phyloP scores from a whole-genome alignment of 2,797 vertebrate species.

The Phoebastria nigripes region DNA sequence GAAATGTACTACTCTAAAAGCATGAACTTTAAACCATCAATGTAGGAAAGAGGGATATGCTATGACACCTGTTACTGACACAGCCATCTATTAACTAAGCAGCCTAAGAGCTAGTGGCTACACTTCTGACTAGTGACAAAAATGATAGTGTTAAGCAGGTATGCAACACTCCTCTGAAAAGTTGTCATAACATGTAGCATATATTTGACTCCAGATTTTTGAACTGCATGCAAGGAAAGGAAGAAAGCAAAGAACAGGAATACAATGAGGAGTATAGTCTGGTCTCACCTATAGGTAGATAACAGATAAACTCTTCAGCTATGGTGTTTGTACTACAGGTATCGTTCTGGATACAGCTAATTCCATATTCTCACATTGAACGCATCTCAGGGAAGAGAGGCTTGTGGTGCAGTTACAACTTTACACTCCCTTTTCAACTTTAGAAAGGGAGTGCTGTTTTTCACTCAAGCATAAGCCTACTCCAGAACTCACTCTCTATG shows the following conservation, averaged over 20 bases:
- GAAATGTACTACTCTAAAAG: neutral
- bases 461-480: neutral
- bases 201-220: neutral
- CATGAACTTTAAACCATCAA: neutral
- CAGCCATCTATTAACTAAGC: neutral
- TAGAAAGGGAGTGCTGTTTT: neutral
- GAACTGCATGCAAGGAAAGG: neutral
- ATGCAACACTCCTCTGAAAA: neutral
- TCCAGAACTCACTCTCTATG: neutral
- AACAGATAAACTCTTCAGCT: neutral
- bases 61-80: neutral
- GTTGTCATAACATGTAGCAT: fast-evolving
- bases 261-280: fast-evolving
- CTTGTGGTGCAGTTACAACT: neutral
- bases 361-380: neutral
- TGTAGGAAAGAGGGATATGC: neutral
- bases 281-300: fast-evolving
- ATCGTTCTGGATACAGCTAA: neutral
- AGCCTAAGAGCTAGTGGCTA: fast-evolving
- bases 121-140: neutral
- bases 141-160: fast-evolving
- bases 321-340: too few species aligned
- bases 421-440: neutral
- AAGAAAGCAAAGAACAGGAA: neutral
- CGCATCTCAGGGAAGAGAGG: neutral